Evolutionary conservation across 1,140 invertebrate species (phyloP).

Genomic region (Magallana gigas): DNA sequence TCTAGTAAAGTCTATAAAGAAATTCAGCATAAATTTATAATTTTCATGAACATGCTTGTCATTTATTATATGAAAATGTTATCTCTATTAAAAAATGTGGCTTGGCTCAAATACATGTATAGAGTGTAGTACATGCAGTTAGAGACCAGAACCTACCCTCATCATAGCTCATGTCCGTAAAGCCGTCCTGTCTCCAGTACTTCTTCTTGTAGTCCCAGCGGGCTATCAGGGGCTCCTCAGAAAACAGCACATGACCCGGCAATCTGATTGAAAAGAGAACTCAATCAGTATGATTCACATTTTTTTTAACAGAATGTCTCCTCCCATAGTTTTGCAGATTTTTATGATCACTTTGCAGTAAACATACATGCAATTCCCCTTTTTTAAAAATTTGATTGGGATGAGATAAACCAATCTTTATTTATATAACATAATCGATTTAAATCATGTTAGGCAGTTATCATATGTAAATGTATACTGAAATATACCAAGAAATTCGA

Average conservation of each 20-base stretch:
- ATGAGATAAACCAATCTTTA: no score
- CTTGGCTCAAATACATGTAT: not conserved
- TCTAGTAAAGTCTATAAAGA: no score
- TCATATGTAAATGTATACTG: no score
- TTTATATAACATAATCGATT: no score
- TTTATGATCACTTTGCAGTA: no score
- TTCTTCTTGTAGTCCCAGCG: constrained; percentile 75
- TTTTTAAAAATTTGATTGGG: no score
- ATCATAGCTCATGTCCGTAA: constrained; percentile 73
- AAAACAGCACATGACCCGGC: constrained; percentile 72
- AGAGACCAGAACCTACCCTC: constrained; percentile 67
- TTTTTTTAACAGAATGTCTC: not conserved
- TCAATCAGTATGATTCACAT: not conserved
- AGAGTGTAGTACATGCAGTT: not conserved
- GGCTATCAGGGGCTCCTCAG: constrained; percentile 76
- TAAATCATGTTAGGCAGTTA: no score
- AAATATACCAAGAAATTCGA: no score
- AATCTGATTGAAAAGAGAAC: constrained; percentile 63
- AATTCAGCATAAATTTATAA: no score
- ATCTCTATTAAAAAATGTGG: not conserved
- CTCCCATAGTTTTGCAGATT: not conserved
- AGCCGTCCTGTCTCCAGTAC: constrained; percentile 76
- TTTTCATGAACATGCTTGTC: no score
- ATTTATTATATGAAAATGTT: not conserved
- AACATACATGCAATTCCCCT: no score